phyloP scores from a whole-genome alignment of 2,888 invertebrate species.

The Heterodera filipjevi region DNA sequence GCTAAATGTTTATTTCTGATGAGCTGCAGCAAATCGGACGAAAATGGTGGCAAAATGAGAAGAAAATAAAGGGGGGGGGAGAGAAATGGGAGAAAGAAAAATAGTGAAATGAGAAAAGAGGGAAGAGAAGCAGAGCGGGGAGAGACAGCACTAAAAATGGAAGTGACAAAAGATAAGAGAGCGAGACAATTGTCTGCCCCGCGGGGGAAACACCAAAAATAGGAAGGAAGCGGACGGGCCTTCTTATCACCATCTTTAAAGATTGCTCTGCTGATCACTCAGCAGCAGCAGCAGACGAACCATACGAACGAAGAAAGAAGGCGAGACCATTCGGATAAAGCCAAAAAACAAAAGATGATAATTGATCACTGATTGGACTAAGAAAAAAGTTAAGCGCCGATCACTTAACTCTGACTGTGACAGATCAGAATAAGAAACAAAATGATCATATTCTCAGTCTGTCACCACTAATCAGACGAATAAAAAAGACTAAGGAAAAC shows the following conservation, averaged over 20 bases:
- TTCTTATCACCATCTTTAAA: neutral
- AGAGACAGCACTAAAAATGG: neutral
- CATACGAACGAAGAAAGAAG: too few species aligned
- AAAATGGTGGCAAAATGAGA: neutral
- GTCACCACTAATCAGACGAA: too few species aligned
- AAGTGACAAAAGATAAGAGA: neutral
- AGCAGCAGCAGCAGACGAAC: neutral
- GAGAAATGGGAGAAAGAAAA: neutral
- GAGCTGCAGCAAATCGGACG: neutral
- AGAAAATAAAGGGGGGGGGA: neutral
- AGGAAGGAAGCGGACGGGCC: neutral
- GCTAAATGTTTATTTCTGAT: neutral
- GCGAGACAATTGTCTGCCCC: neutral
- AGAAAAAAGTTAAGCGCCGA: too few species aligned
- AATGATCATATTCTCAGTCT: too few species aligned
- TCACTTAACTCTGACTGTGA: too few species aligned
- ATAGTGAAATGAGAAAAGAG: neutral
- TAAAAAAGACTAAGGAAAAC: too few species aligned
- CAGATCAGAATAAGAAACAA: too few species aligned
- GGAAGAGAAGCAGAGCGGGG: neutral
- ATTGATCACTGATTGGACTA: too few species aligned
- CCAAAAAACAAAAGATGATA: too few species aligned
- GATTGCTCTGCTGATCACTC: too few species aligned
- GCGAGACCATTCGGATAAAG: too few species aligned
- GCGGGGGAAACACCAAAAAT: neutral